Percentiles rank a stretch among this genome's conserved stretches.
These are phyloP conservation scores for Montifringilla adamsi DNA, from an alignment of 2,113 vertebrate genomes.

Conservation along the genomic window DNA sequence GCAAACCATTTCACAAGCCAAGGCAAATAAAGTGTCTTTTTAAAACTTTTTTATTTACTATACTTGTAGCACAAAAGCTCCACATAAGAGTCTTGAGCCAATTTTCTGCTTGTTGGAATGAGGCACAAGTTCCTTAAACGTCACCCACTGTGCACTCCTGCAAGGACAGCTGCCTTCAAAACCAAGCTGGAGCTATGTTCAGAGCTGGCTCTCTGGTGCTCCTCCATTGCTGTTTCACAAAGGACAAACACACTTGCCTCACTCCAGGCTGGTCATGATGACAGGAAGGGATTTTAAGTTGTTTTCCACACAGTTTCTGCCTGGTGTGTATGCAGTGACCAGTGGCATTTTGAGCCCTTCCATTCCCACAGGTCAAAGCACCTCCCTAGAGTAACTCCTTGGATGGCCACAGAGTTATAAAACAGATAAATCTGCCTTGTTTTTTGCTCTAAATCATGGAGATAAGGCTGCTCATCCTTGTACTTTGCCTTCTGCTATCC, in stretches of 20 bases:
- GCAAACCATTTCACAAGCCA: not conserved
- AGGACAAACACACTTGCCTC: not conserved
- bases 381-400: not conserved
- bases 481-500: conserved; percentile 35
- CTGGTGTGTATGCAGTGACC: not conserved
- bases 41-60: not conserved
- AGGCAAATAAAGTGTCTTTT: not conserved
- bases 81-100: not conserved
- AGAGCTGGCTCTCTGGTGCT: not conserved
- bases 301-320: not conserved
- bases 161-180: not conserved
- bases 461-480: not conserved
- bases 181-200: not conserved
- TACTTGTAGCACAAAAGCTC: not conserved
- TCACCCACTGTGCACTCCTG: not conserved
- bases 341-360: not conserved
- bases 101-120: not conserved
- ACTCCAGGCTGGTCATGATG: not conserved
- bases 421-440: not conserved
- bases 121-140: not conserved
- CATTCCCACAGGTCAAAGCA: not conserved
- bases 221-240: not conserved
- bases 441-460: rapidly evolving
- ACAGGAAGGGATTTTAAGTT: not conserved
- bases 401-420: not conserved